phyloP scores from a whole-genome alignment of 1,140 invertebrate species.

The Zophobas morio region DNA sequence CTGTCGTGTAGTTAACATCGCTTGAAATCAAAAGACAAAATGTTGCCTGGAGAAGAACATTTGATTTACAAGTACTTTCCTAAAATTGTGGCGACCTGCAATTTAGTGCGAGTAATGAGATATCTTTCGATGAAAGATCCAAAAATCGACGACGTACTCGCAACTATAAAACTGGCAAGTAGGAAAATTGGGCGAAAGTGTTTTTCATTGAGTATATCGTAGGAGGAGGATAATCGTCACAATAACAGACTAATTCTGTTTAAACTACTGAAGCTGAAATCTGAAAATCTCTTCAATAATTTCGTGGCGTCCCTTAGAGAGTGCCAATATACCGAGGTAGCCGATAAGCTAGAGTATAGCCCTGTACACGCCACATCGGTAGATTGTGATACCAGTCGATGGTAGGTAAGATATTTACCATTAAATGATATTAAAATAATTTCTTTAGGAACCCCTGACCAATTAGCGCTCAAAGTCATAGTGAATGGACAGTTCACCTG shows the following conservation, averaged over 20 bases:
- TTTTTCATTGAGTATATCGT: background rate
- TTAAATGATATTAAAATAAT: background rate
- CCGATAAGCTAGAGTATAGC: slow-evolving; percentile 2
- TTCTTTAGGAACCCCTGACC: too few relatives aligned
- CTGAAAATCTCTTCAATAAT: slow-evolving; percentile 6
- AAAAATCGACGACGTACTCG: background rate
- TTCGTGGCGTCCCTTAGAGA: slow-evolving; percentile 7
- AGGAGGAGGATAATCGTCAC: slow-evolving; percentile 21
- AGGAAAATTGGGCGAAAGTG: background rate
- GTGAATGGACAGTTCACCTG: too few relatives aligned
- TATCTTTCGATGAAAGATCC: slow-evolving; percentile 10
- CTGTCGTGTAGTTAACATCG: background rate
- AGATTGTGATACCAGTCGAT: background rate
- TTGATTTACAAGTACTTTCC: slow-evolving; percentile 21
- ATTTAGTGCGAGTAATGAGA: slow-evolving; percentile 12
- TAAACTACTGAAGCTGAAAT: background rate
- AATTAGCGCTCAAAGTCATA: too few relatives aligned
- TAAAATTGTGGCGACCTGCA: background rate
- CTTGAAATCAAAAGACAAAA: background rate
- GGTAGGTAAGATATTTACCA: background rate
- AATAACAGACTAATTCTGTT: slow-evolving; percentile 29
- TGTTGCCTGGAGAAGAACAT: slow-evolving; percentile 16
- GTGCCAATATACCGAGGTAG: background rate
- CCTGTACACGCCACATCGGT: background rate
- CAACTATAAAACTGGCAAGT: slow-evolving; percentile 5